Conservation (phyloP, 2,797 vertebrate species). For the Clarias fuscus region DNA sequence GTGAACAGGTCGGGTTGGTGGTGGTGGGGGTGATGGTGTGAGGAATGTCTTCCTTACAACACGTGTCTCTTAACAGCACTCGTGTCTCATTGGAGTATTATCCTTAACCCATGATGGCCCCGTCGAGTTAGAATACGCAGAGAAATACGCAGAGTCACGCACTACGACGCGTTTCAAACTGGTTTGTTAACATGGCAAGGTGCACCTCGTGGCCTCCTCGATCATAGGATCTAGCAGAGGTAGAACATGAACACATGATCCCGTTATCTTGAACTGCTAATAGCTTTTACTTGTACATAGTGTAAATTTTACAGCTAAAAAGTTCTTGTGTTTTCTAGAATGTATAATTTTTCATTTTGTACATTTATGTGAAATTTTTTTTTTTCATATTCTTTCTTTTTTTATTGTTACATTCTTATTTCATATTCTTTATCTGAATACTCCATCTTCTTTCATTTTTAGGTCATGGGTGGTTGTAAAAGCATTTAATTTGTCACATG, state of each 20-base stretch:
- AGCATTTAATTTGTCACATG: no score
- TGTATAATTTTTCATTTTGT: no score
- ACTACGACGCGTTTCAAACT: not conserved
- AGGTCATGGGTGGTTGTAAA: no score
- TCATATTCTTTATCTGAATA: no score
- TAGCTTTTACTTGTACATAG: no score
- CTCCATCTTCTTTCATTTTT: no score
- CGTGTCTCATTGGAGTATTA: not conserved
- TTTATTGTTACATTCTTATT: no score
- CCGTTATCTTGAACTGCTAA: not conserved
- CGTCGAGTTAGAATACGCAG: not conserved
- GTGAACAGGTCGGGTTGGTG: not conserved
- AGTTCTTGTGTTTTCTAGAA: no score
- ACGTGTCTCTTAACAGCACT: not conserved
- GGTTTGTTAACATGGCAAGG: not conserved
- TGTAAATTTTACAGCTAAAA: no score
- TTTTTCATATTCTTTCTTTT: no score
- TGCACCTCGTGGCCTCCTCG: not conserved
- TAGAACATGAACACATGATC: not conserved
- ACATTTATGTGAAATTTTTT: no score
- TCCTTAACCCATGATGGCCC: not conserved
- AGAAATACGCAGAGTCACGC: not conserved
- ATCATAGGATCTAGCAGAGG: not conserved
- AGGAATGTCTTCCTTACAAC: not conserved
- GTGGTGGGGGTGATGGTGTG: not conserved